Evolutionary conservation across 2,797 vertebrate species (phyloP).

Genomic region (Orestias chungarensis): DNA sequence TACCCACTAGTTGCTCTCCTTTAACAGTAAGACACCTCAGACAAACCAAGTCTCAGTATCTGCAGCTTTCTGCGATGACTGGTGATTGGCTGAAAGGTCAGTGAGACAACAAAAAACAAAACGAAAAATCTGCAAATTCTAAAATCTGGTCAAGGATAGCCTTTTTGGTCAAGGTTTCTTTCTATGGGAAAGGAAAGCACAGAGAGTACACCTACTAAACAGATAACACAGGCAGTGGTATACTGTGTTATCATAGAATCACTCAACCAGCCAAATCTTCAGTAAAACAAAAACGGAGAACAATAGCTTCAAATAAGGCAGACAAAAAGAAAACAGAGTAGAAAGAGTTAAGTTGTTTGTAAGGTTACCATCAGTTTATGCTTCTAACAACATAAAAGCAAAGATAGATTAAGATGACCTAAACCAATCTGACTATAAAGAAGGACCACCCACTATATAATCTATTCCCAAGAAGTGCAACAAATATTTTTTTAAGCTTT

Average conservation of each 20-base stretch:
- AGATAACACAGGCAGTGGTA: not conserved
- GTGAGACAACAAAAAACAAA: not conserved
- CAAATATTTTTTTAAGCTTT: constrained; percentile 1
- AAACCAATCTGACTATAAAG: not conserved
- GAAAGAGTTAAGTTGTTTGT: not conserved
- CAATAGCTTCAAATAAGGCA: not conserved
- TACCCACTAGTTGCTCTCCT: not conserved
- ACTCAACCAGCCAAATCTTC: not conserved
- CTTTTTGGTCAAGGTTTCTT: not conserved
- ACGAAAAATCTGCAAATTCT: not conserved
- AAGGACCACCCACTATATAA: not conserved
- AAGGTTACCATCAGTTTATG: too few relatives aligned
- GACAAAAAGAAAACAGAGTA: not conserved
- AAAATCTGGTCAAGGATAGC: not conserved
- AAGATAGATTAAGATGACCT: not conserved
- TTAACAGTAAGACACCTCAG: not conserved
- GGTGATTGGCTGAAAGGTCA: not conserved
- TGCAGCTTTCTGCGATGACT: not conserved
- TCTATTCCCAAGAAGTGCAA: not conserved
- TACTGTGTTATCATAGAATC: not conserved
- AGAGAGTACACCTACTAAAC: not conserved
- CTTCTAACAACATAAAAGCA: not conserved
- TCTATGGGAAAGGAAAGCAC: not conserved
- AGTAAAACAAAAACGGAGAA: not conserved
- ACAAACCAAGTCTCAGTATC: not conserved